Evolutionary conservation across 2,113 vertebrate species (phyloP).

Genomic region (Petrocephalus microphthalmus): DNA sequence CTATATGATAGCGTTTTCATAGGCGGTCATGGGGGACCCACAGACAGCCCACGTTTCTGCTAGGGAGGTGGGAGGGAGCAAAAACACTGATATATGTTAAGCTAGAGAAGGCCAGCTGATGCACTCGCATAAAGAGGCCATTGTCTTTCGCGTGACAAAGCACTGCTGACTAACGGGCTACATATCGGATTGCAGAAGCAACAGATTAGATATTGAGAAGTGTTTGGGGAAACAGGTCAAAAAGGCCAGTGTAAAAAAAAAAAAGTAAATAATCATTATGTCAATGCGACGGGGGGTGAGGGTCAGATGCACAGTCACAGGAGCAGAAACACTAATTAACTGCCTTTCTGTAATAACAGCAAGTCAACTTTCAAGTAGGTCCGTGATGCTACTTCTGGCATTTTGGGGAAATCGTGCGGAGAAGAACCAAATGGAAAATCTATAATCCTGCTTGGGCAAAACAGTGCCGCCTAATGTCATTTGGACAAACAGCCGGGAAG

Average conservation of each 20-base stretch:
- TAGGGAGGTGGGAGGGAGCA: background rate
- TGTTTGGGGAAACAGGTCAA: background rate
- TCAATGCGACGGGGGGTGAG: background rate
- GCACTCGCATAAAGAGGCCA: background rate
- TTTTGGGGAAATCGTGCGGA: background rate
- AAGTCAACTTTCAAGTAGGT: background rate
- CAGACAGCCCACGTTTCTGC: background rate
- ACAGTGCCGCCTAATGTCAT: background rate
- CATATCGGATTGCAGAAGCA: background rate
- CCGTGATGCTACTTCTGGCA: background rate
- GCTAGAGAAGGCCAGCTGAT: background rate
- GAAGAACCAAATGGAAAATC: background rate
- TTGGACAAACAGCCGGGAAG: background rate
- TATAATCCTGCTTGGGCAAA: background rate
- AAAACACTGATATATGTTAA: background rate
- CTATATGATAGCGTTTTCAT: background rate
- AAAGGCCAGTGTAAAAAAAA: background rate
- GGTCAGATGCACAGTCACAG: background rate
- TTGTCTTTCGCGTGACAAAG: background rate
- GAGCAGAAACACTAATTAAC: background rate
- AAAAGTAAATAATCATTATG: background rate
- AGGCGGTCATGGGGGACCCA: background rate
- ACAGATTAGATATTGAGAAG: background rate
- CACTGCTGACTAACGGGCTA: background rate
- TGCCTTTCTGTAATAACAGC: slow-evolving; percentile 22